Evolutionary conservation across 2,888 invertebrate species (phyloP), one percentile per base, ranked within the genome.

Genomic region (Timandra comae): DNA sequence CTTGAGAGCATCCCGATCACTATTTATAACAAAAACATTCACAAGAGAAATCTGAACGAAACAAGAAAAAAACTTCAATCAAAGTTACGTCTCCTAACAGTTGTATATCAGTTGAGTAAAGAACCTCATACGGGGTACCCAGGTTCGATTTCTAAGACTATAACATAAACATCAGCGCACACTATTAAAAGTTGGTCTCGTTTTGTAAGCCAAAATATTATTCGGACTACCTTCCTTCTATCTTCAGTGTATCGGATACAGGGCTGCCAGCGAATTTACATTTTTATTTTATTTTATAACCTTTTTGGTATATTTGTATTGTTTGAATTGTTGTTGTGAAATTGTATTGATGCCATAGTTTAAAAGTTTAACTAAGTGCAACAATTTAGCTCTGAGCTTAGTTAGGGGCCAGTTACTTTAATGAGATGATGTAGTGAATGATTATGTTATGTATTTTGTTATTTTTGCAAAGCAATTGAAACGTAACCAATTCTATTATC

Each of bases 131-230:
- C 58, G 49, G 55, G 6, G 16, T 16, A n/a, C n/a, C n/a, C n/a
- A n/a, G n/a, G 58, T 69, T 61, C 72, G 71, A 71, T 71, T 67
- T 67, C 60, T 41, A 41, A 49, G 54, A 50, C 78, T 61, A 73
- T 80, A 79, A 75, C 85, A 85, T 85, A 84, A 85, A 85, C 80
- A 85, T 77, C 63, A 66, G 63, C 66, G 57, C 71, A 79, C 80
- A 82, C 84, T 85, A 85, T 85, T 85, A 84, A 85, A 85, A 85
- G 69, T 85, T 85, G 72, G 81, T 79, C 78, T 80, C 82, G 79
- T 84, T 82, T 68, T 75, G 82, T 80, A 70, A 81, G 81, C 82
- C 84, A 77, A 85, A 84, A 84, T 85, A 85, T 82, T 84, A 82
- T 84, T 78, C 81, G 72, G 71, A 66, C 70, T 71, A 81, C 82